phyloP scores from a whole-genome alignment of 2,797 vertebrate genomes.

The Amphiprion clarkii region DNA sequence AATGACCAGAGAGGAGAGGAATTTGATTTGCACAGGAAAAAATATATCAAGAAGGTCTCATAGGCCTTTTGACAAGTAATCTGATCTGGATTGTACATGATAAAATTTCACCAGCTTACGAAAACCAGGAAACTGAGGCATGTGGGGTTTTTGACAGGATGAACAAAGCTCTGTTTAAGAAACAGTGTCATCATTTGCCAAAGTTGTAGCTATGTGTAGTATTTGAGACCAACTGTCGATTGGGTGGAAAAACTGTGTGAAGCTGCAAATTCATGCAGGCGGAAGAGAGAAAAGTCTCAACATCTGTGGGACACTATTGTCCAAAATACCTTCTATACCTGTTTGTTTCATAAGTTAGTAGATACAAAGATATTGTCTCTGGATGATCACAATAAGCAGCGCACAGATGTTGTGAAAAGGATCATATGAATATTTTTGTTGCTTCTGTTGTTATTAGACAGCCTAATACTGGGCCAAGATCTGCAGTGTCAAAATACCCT shows the following conservation, averaged over 20 bases:
- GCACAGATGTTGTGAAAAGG: neutral
- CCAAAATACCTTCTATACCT: neutral
- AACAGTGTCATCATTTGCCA: conserved; percentile 40
- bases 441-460: neutral
- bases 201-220: conserved; percentile 48
- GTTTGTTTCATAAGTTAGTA: too few relatives aligned
- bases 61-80: neutral
- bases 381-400: neutral
- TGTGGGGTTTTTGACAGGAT: conserved; percentile 23
- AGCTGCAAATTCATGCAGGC: conserved; percentile 27
- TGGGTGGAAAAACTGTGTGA: conserved; percentile 24
- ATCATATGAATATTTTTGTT: neutral
- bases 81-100: neutral
- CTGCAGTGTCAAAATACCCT: neutral
- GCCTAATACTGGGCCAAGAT: neutral
- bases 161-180: conserved; percentile 34
- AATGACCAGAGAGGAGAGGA: too few relatives aligned
- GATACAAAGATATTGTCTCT: too few relatives aligned
- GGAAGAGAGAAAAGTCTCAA: conserved; percentile 9
- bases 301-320: neutral
- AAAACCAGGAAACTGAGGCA: conserved; percentile 8
- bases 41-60: neutral
- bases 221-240: conserved; percentile 41
- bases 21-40: too few relatives aligned
- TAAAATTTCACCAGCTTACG: conserved; percentile 20